Evolutionary conservation across 2,888 invertebrate genomes (phyloP), one percentile per base, ranked within the genome.

Genomic region (Drosophila tripunctata): DNA sequence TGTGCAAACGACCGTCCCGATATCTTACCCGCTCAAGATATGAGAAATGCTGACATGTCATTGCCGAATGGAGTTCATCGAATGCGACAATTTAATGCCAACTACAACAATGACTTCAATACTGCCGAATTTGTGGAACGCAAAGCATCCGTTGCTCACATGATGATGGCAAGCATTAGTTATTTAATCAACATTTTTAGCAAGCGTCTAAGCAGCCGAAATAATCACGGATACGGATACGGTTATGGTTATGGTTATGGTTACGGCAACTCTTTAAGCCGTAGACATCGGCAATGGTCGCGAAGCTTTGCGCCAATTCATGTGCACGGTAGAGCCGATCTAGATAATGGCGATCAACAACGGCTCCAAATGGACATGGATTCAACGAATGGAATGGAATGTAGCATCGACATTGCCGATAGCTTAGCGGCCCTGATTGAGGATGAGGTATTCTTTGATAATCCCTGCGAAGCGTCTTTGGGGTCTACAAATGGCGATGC

Each of bases 271-370:
- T 30, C 51, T 4, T 41, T 54, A 1, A 65, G 55, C 10, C 60
- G 68, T 15, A 67, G 83, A 2, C 82, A 86, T 4, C 88, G 87
- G 71, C 94, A 94, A 79, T 94, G 94, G 93, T 96, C 96, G 22
- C 93, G 96, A 33, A 96, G 93, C 92, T 96, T 93, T 91, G 95
- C 92, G 72, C 94, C 93, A 73, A 92, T 93, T 77, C 90, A 92
- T 81, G 82, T 91, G 75, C 65, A 68, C 7, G 35, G 31, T 4
- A 31, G 55, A 2, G 4, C 44, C 10, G 69, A 62, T 7, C 10
- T 45, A 6, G 43, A 64, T 3, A 15, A 27, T 5, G 33, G 8
- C 5, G 44, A 10, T 3, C 10, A 27, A 4, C 27, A 57, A n/a
- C 38, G 51, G 12, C 60, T 47, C 36, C 64, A 52, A 41, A 14